Base-by-base conservation (phyloP, 30 jellyfish, hydroid and myxozoan genomes). In the Mastigias papua region DNA sequence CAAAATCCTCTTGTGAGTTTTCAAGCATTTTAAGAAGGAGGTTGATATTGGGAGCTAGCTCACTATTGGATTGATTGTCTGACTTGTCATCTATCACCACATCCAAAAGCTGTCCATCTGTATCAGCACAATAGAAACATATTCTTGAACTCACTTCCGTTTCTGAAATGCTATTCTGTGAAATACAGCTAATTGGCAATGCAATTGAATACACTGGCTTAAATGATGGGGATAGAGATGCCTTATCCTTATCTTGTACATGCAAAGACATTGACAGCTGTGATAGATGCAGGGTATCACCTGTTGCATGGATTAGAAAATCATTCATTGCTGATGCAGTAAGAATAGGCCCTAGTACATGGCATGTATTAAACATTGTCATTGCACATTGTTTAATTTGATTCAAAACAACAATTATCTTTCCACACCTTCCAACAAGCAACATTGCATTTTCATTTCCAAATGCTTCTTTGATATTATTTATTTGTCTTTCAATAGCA, bases 271-370 rank as follows among this genome's bases (percentile, higher is more conserved):
- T 31, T 21, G 27, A 22, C 58, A 75, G 28, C 21, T 21, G 25
- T 29, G 62, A 75, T 25, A 75, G 1, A 25, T 57, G 60, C 48
- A 75, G 8, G 13, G 26, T 35, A 10, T 22, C 73, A 2, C 75
- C 75, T 0, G 73, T 57, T 2, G 33, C 75, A 57, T 25, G 32
- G 28, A 75, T 26, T 5, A 75, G 49, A 23, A 75, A 10, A 33
- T 75, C 75, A 19, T 51, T 32, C 15, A 16, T 31, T 25, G 75
- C 5, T 30, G 75, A n/a, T 20, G 35, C 86, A 25, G 75, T 48
- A 1, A 51, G 28, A 28, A 75, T 70, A 16, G 86, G 86, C 5
- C 86, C 86, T 3, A 62, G 62, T 30, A 75, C 75, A 51, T 58
- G 64, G 62, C 75, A 28, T 15, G 58, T 31, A 49, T 51, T 75